Percentiles rank a stretch among this genome's conserved stretches.
These are phyloP conservation scores for Drosophila neoperkinsi DNA, from an alignment of 2,888 invertebrate genomes.

Conservation along the genomic window DNA sequence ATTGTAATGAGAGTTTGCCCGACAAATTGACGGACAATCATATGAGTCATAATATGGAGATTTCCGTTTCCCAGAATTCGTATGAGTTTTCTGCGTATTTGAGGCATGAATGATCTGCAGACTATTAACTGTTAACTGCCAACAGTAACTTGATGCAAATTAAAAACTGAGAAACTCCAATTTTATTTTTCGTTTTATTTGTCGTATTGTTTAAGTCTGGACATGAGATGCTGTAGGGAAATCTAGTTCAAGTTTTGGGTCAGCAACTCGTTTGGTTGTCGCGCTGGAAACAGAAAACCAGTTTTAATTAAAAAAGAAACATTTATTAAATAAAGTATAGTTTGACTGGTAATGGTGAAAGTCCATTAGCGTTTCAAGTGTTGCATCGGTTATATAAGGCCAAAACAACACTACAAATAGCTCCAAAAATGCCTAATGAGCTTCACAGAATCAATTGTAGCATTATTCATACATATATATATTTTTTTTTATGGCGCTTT, in stretches of 20 bases:
- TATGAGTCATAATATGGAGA: slow-evolving; percentile 55
- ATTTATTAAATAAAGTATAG: slow-evolving; percentile 53
- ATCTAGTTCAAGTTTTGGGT: slow-evolving; percentile 75
- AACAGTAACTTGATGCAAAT: slow-evolving; percentile 63
- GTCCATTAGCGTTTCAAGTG: slow-evolving; percentile 47
- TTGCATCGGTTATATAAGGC: slow-evolving; percentile 61
- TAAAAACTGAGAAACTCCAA: slow-evolving; percentile 12
- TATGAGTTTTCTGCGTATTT: slow-evolving; percentile 71
- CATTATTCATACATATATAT: slow-evolving; percentile 5
- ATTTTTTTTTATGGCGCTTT: neutral
- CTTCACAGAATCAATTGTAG: slow-evolving; percentile 52
- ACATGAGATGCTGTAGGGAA: slow-evolving; percentile 59
- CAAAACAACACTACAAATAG: slow-evolving; percentile 1
- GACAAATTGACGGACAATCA: slow-evolving; percentile 29
- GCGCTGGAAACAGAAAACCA: slow-evolving; percentile 45
- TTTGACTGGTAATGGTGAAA: slow-evolving; percentile 71
- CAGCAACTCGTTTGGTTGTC: slow-evolving; percentile 54
- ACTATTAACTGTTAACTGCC: slow-evolving; percentile 44
- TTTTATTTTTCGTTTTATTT: neutral
- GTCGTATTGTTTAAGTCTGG: slow-evolving; percentile 22
- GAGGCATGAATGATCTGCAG: slow-evolving; percentile 17
- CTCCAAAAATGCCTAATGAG: slow-evolving; percentile 22
- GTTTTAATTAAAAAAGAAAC: slow-evolving; percentile 71
- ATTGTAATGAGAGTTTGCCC: slow-evolving; percentile 45
- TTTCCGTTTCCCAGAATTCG: slow-evolving; percentile 61